Conservation (phyloP, 2,797 vertebrate species). For the Erethizon dorsatum region DNA sequence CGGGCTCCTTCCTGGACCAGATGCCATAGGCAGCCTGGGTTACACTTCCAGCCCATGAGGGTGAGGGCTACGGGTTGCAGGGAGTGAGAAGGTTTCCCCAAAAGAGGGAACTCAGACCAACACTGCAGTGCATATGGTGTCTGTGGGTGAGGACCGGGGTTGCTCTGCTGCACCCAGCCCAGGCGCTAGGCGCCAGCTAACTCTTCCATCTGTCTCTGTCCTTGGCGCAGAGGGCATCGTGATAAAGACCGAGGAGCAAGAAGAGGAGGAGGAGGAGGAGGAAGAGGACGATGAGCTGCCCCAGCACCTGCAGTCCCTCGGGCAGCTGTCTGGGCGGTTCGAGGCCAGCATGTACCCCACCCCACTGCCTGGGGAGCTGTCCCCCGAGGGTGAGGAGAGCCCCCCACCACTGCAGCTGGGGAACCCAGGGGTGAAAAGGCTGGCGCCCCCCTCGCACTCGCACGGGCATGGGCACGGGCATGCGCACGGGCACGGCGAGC, state of each 20-base stretch:
- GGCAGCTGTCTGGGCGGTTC: slow-evolving; percentile 87
- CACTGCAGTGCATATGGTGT: rapidly evolving
- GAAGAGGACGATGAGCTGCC: slow-evolving; percentile 84
- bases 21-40: neutral
- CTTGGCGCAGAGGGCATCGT: slow-evolving; percentile 88
- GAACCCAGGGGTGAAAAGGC: slow-evolving; percentile 74
- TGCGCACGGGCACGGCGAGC: slow-evolving; percentile 71
- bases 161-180: neutral
- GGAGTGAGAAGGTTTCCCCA: neutral
- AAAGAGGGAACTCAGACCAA: no score
- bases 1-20: neutral
- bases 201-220: slow-evolving; percentile 1
- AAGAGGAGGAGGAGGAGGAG: slow-evolving; percentile 88
- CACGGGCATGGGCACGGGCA: neutral
- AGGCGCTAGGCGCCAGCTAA: neutral
- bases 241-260: slow-evolving; percentile 91
- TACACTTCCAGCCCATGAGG: rapidly evolving
- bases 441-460: slow-evolving; percentile 58
- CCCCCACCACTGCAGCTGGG: slow-evolving; percentile 81
- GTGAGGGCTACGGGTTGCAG: neutral
- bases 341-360: slow-evolving; percentile 81
- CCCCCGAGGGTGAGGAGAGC: slow-evolving; percentile 85
- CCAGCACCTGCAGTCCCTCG: slow-evolving; percentile 83
- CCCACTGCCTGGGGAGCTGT: slow-evolving; percentile 78
- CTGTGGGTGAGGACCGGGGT: neutral